phyloP scores from a whole-genome alignment of 2,888 invertebrate species.

The Reticulitermes lucifugus region DNA sequence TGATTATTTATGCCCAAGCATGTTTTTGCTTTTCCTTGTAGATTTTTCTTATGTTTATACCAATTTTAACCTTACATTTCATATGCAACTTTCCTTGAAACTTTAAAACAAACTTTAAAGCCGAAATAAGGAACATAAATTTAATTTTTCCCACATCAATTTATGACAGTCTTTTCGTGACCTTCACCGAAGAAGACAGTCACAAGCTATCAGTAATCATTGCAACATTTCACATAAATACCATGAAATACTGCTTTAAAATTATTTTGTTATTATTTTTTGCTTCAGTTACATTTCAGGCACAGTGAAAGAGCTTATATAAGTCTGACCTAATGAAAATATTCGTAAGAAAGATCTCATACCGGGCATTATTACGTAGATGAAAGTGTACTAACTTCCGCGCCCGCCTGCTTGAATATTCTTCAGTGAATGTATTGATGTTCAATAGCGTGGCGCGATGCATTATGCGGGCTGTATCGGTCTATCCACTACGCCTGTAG shows the following conservation, averaged over 20 bases:
- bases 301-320: neutral
- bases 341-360: neutral
- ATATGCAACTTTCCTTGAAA: too few species aligned
- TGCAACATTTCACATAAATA: neutral
- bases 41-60: too few species aligned
- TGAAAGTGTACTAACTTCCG: neutral
- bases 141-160: neutral
- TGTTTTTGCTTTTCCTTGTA: too few species aligned
- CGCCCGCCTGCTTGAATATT: neutral
- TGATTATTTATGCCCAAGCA: too few species aligned
- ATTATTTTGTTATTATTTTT: neutral
- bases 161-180: neutral
- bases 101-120: too few species aligned
- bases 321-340: neutral
- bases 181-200: neutral
- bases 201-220: neutral
- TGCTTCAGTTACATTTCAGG: neutral
- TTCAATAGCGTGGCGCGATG: neutral
- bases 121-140: neutral
- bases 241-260: neutral
- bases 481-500: neutral
- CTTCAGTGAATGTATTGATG: neutral
- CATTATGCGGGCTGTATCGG: neutral
- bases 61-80: too few species aligned
- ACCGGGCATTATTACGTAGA: neutral